A percentile compares a stretch with the other conserved stretches of the same genome.
Evolutionary conservation across 2,797 vertebrate species (phyloP).

Genomic region (Pangasius djambal): DNA sequence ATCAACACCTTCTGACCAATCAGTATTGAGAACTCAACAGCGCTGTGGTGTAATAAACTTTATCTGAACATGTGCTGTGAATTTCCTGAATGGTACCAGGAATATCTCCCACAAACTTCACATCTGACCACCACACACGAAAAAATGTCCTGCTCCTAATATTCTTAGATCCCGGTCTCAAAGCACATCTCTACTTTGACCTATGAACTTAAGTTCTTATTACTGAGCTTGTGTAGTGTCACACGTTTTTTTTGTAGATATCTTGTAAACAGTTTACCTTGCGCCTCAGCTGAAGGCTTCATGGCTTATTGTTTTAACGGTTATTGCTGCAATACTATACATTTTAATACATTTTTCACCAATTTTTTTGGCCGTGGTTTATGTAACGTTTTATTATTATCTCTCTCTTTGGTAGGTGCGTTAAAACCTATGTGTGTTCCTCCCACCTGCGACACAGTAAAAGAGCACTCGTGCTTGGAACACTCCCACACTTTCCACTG

Average conservation of each 20-base stretch:
- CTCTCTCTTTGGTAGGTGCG: constrained; percentile 11
- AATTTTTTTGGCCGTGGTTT: neutral
- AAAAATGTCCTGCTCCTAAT: too few relatives aligned
- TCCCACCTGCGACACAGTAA: constrained; percentile 26
- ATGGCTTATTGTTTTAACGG: too few relatives aligned
- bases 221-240: neutral
- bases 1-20: neutral
- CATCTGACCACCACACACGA: too few relatives aligned
- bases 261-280: neutral
- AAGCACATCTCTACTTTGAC: neutral
- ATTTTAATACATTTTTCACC: neutral
- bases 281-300: neutral
- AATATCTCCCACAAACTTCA: neutral
- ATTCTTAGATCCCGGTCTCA: too few relatives aligned
- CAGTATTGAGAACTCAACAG: neutral
- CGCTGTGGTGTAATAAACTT: too few relatives aligned
- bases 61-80: neutral
- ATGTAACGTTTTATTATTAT: constrained; percentile 27
- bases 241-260: neutral
- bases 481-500: constrained; percentile 20
- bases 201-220: neutral
- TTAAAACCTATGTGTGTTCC: constrained; percentile 22
- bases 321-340: neutral
- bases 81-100: neutral
- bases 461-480: constrained; percentile 30